phyloP scores from a whole-genome alignment of 1,140 invertebrate species.

The Hesperophylax magnus region DNA sequence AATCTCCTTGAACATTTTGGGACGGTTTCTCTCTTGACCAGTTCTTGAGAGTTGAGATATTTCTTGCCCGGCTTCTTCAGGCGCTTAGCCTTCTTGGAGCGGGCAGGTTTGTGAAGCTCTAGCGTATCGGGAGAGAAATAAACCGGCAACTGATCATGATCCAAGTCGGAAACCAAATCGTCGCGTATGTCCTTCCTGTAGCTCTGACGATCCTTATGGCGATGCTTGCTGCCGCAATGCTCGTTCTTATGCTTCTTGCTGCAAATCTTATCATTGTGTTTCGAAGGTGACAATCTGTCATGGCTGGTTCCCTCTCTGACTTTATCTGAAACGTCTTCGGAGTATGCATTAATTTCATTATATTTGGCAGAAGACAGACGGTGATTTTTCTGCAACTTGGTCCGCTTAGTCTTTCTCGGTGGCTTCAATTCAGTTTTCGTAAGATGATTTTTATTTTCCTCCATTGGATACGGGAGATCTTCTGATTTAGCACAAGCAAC shows the following conservation, averaged over 20 bases:
- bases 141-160: slow-evolving; percentile 13
- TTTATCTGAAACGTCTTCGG: neutral
- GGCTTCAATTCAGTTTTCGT: neutral
- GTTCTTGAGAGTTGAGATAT: neutral
- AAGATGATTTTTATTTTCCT: slow-evolving; percentile 2
- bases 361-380: neutral
- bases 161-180: slow-evolving; percentile 21
- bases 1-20: neutral
- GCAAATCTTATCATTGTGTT: slow-evolving; percentile 24
- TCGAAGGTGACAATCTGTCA: slow-evolving; percentile 34
- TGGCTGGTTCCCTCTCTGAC: neutral
- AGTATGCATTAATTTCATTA: neutral
- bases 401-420: neutral
- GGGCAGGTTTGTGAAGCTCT: slow-evolving; percentile 1
- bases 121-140: slow-evolving; percentile 40
- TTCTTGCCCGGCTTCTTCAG: slow-evolving; percentile 2
- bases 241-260: slow-evolving; percentile 43
- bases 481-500: neutral
- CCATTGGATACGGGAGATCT: neutral
- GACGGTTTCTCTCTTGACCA: neutral
- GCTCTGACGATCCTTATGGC: slow-evolving; percentile 34
- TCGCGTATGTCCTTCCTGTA: slow-evolving; percentile 16
- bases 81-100: slow-evolving; percentile 19
- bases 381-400: slow-evolving; percentile 30
- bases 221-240: slow-evolving; percentile 35